phyloP scores from a whole-genome alignment of 1,140 invertebrate genomes.

The Harlomillsia oculata region DNA sequence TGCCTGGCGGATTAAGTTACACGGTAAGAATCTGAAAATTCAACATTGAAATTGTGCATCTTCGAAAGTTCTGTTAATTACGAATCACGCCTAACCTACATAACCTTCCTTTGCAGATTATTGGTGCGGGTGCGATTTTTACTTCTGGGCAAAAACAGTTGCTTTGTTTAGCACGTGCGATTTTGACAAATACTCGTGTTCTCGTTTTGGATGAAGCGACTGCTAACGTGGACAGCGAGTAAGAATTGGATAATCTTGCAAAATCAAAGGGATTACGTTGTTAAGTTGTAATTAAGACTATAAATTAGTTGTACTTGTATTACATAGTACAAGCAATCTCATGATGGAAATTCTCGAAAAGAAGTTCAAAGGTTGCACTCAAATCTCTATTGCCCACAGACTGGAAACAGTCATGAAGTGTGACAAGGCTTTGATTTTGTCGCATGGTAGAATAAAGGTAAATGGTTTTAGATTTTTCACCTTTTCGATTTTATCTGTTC shows the following conservation, averaged over 20 bases:
- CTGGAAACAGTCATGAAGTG: neutral
- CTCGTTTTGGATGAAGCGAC: conserved; percentile 4
- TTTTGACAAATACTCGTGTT: neutral
- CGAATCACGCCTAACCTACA: too few relatives aligned
- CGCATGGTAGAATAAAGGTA: neutral
- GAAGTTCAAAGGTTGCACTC: neutral
- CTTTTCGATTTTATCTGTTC: too few relatives aligned
- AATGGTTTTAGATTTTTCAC: too few relatives aligned
- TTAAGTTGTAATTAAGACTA: too few relatives aligned
- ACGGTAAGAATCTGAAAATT: neutral
- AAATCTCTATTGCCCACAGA: neutral
- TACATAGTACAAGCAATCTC: neutral
- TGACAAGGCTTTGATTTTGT: neutral
- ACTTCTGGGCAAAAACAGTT: neutral
- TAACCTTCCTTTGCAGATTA: too few relatives aligned
- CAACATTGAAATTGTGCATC: neutral
- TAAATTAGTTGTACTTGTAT: too few relatives aligned
- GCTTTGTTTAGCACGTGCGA: neutral
- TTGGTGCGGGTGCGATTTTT: neutral
- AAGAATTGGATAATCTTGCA: too few relatives aligned
- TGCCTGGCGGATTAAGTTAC: too few relatives aligned
- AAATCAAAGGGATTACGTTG: too few relatives aligned
- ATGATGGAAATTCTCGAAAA: neutral
- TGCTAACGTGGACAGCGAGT: conserved; percentile 34
- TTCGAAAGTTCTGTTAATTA: too few relatives aligned